Percentiles rank a stretch among this genome's conserved stretches.
These are phyloP conservation scores for Graptemys geographica DNA, from an alignment of 2,797 vertebrate species.

Conservation along the genomic window DNA sequence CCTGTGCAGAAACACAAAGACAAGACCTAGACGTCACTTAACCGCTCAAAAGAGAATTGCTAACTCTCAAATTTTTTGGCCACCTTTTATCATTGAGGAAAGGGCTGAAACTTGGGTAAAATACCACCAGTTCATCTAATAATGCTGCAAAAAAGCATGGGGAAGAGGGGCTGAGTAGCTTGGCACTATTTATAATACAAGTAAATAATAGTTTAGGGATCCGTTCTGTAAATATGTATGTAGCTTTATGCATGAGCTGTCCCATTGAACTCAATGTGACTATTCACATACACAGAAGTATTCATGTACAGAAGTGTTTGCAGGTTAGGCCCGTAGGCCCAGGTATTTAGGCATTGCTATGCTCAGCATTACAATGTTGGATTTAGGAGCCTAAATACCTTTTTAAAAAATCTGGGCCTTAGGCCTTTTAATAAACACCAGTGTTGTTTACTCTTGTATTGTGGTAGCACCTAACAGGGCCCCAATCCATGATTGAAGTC, in stretches of 20 bases:
- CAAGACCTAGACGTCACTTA: not conserved
- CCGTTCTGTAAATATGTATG: not conserved
- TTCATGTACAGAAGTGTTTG: not conserved
- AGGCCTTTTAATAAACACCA: not conserved
- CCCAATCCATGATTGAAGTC: not conserved
- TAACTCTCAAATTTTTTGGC: not conserved
- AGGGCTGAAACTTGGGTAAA: accelerated
- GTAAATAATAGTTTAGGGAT: not conserved
- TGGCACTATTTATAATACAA: not conserved
- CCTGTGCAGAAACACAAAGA: not conserved
- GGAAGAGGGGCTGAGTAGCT: not conserved
- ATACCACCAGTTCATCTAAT: not conserved
- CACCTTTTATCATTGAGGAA: accelerated
- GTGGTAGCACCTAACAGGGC: not conserved
- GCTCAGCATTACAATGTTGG: not conserved
- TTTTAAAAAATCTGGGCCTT: not conserved
- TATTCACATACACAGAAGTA: accelerated
- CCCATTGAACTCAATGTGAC: not conserved
- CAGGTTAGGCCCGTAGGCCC: accelerated
- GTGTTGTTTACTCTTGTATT: not conserved
- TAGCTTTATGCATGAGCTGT: not conserved
- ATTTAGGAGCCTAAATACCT: not conserved
- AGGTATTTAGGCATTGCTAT: accelerated
- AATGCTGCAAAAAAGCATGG: accelerated
- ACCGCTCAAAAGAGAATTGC: not conserved